Base-by-base conservation (phyloP, 2,888 invertebrate species). In the Camptogramma bilineatum region DNA sequence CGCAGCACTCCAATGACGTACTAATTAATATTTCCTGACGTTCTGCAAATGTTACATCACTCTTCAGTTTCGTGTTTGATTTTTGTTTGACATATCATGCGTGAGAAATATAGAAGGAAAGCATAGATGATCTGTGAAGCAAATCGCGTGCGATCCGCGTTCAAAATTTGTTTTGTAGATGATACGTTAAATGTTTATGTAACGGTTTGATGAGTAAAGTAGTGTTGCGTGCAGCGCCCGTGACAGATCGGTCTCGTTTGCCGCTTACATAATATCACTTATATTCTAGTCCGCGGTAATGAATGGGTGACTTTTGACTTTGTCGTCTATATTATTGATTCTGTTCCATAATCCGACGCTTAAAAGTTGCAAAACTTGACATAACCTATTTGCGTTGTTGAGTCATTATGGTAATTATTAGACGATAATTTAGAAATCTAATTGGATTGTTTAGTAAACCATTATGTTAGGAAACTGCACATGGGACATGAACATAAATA, bases 241-340 rank as follows among this genome's bases (percentile, higher is more conserved):
- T 63, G 69, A 65, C 68, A 67, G 62, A 69, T 73, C 48, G 53
- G 61, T 67, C 64, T 51, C 62, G 62, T 64, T 70, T 56, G 39
- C 28, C 28, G 7, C 63, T 72, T 71, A 69, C 69, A 60, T 72
- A 69, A 69, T 52, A 54, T 48, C 34, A 62, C 62, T 62, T 69
- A 62, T 54, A 64, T 67, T 64, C 68, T 66, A 64, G 76, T 81
- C 79, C 82, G 78, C 73, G 69, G 71, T 80, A 81, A 82, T 80
- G 83, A 81, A 80, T 83, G 81, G 84, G 77, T 87, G 88, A 89
- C 89, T 85, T 89, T 82, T 90, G 88, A 90, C 89, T 86, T 88
- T 88, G 87, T 81, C 84, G 72, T 58, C 80, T 72, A 75, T 78
- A 79, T 85, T 82, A 73, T 76, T 77, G 72, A 79, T 74, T 80